Percentiles rank a stretch among this genome's conserved stretches.
phyloP scores from a whole-genome alignment of 30 jellyfish, hydroid and myxozoan species.

The Catostylus mosaicus region DNA sequence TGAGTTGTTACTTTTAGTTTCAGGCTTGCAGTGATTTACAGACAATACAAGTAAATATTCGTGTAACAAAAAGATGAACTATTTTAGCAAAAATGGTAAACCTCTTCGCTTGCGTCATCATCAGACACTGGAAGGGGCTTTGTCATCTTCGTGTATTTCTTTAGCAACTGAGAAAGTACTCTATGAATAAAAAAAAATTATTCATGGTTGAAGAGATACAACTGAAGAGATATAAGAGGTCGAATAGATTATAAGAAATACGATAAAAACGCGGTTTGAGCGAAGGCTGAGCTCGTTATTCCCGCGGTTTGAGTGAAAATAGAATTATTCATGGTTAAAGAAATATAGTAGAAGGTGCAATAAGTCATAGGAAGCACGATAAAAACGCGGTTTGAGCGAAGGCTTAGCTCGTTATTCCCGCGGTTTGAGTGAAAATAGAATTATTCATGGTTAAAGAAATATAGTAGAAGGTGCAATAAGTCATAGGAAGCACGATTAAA shows the following conservation, averaged over 20 bases:
- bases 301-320: too few species aligned
- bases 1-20: too few species aligned
- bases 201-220: neutral
- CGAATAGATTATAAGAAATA: neutral
- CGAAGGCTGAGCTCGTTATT: neutral
- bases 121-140: too few species aligned
- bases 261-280: neutral
- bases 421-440: too few species aligned
- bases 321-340: neutral
- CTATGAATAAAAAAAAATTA: constrained; percentile 21
- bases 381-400: neutral
- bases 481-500: too few species aligned
- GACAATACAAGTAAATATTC: too few species aligned
- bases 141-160: constrained; percentile 44
- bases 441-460: neutral
- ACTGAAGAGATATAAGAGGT: neutral
- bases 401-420: neutral
- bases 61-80: too few species aligned
- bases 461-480: neutral
- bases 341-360: neutral
- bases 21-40: too few species aligned
- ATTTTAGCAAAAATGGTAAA: too few species aligned
- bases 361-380: too few species aligned
- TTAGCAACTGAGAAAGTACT: constrained; percentile 55
- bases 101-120: too few species aligned